Base-by-base conservation (phyloP, 2,888 invertebrate genomes). In the Conops quadrifasciatus region DNA sequence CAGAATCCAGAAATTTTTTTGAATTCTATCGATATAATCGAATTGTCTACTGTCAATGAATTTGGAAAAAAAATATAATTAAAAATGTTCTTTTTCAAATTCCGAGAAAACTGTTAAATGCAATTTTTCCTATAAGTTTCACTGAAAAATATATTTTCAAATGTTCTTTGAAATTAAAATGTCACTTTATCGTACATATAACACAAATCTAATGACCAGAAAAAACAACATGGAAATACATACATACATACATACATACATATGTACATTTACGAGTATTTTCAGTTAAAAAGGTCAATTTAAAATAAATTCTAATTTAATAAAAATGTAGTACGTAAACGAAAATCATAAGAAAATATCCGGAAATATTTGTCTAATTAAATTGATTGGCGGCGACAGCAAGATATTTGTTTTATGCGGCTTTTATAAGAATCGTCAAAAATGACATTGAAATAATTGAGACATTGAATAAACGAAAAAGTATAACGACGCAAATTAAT, bases 401-500 rank as follows among this genome's bases (percentile, higher is more conserved):
- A 28, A 24, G 28, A 24, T 3, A 36, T 36, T 36, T 26, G 15
- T 26, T 58, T 15, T 5, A 28, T 24, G 5, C 58, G 26, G 58
- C n/a, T n/a, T n/a, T 26, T 5, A 58, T 13, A 28, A 16, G 26
- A 28, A 58, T 24, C 15, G 16, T 58, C 58, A 28, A 15, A n/a
- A 13, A 45, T 58, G 45, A n/a, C 45, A 45, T 58, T 67, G 58
- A 58, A 67, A 58, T 56, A 58, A 58, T 67, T 58, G 45, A 26
- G 9, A 24, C 24, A 26, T 24, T 26, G 28, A 28, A 53, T 2
- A 53, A 19, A 53, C 13, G 30, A 36, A 15, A 16, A 64, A 16
- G 51, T n/a, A 69, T 60, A 30, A 43, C 36, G 21, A 58, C 2
- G 58, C 56, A 45, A 47, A 69, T 56, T 47, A 71, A 72, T 72